Percentiles rank a stretch among this genome's conserved stretches.
These are phyloP conservation scores for Xenus cinereus DNA, from an alignment of 2,113 vertebrate species.

Conservation along the genomic window DNA sequence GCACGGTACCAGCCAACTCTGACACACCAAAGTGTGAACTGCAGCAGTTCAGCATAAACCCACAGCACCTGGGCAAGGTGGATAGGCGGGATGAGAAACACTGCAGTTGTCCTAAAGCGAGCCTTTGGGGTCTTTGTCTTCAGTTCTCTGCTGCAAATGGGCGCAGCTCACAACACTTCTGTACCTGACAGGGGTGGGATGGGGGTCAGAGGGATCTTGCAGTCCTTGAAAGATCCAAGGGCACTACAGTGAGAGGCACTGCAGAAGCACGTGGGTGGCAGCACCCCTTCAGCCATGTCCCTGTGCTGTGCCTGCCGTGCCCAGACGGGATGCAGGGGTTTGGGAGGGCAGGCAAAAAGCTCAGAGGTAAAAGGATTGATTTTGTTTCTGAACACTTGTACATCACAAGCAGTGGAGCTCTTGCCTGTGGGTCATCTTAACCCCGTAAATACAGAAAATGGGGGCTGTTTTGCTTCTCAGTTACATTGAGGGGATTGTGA, in stretches of 20 bases:
- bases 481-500: background rate
- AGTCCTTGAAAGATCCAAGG: background rate
- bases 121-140: background rate
- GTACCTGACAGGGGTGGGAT: background rate
- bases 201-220: background rate
- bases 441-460: background rate
- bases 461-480: background rate
- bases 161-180: background rate
- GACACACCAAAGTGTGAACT: background rate
- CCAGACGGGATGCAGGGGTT: background rate
- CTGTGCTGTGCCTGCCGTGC: rapidly evolving
- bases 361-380: background rate
- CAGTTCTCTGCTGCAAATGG: background rate
- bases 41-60: background rate
- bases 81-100: background rate
- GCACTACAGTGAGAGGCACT: background rate
- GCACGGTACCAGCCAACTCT: background rate
- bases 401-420: background rate
- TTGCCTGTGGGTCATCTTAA: background rate
- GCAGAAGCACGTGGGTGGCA: background rate
- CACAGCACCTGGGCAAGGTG: background rate
- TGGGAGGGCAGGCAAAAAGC: background rate
- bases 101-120: rapidly evolving
- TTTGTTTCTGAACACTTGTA: background rate
- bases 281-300: background rate